Base-by-base conservation (phyloP, 2,888 invertebrate genomes). In the Diaperis boleti region DNA sequence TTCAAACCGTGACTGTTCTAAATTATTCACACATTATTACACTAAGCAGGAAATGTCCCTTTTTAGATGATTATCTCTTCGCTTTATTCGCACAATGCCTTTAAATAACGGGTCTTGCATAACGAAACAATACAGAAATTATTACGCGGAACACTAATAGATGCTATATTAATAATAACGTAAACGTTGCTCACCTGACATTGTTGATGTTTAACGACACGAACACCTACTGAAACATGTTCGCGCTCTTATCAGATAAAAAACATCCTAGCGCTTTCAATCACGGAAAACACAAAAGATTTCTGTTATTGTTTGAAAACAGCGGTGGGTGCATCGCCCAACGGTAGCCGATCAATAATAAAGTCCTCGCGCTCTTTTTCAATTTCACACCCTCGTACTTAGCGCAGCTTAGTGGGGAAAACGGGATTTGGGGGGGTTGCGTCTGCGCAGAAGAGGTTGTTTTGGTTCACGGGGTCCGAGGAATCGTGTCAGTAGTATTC, bases 331-430 rank as follows among this genome's bases (percentile, higher is more conserved):
- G 44, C 42, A 54, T 17, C 60, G 41, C 44, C 60, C 10, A 54
- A 54, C 44, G 26, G 54, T 44, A 15, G 60, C 22, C 52, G 60
- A 60, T 60, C 60, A 60, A 60, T 60, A 60, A 45, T 54, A 42
- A 17, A 26, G 54, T 20, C 50, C 54, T 44, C 52, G 60, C 60
- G 60, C 54, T 54, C 44, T 60, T 60, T 60, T 60, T 54, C 44
- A 54, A 60, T 60, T 60, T 54, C 44, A 52, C 60, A 54, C 44
- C 41, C 41, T 42, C 41, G 17, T 5, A 15, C 8, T 20, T 20
- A 5, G 41, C 41, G 41, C 41, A 41, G 10, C 8, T 6, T 3
- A 5, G 26, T 26, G 26, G 26, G 26, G 26, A n/a, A n/a, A n/a
- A n/a, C n/a, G 6, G 26, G n/a, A 26, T 26, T 3, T 8, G 26